A percentile compares a stretch with the other conserved stretches of the same genome.
These are phyloP conservation scores for Oreochromis spilurus DNA, from an alignment of 2,113 vertebrate genomes.

Conservation along the genomic window DNA sequence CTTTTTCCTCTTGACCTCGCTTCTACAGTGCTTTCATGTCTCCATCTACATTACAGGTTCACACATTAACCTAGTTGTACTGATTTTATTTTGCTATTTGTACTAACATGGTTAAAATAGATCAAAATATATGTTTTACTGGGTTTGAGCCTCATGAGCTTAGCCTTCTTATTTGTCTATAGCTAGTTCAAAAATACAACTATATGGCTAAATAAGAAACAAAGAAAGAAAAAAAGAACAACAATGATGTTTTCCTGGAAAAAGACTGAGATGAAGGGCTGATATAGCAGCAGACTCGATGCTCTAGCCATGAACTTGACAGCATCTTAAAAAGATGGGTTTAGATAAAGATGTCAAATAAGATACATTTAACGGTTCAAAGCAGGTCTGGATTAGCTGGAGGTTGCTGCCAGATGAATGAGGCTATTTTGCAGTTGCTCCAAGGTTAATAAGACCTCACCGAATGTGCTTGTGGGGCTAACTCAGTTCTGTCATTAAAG, in stretches of 20 bases:
- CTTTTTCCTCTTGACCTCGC: background rate
- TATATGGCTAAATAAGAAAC: background rate
- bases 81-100: background rate
- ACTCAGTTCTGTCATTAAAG: conserved; percentile 36
- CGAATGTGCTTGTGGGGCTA: conserved; percentile 7
- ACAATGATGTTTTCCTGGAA: background rate
- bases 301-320: background rate
- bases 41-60: background rate
- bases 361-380: conserved; percentile 39
- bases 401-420: conserved; percentile 55
- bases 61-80: background rate
- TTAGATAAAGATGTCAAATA: conserved; percentile 22
- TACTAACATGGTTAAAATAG: background rate
- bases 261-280: background rate
- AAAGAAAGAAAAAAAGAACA: background rate
- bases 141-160: background rate
- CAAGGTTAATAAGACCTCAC: conserved; percentile 48
- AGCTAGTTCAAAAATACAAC: background rate
- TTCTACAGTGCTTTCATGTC: background rate
- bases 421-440: conserved; percentile 46
- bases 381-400: conserved; percentile 22
- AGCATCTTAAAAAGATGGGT: background rate
- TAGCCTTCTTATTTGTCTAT: background rate
- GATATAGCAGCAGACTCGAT: background rate
- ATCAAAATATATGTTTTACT: background rate